A percentile compares a stretch with the other conserved stretches of the same genome.
Evolutionary conservation across 2,113 vertebrate genomes (phyloP).

Genomic region (Rattus norvegicus): GRCr8 NC_086039.1:81261001-81261500

Average conservation of each 20-base stretch:
- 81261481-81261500: neutral
- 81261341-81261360: conserved; percentile 60
- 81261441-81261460: neutral
- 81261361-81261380: conserved; percentile 32
- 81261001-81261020: neutral
- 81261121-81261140: neutral
- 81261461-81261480: neutral
- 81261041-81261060: neutral
- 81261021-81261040: neutral
- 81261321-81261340: conserved; percentile 74
- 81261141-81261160: neutral
- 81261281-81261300: conserved; percentile 63
- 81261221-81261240: neutral
- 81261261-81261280: conserved; percentile 12
- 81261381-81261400: neutral
- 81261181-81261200: conserved; percentile 10
- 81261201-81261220: conserved; percentile 39
- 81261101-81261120: neutral
- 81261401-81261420: neutral
- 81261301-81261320: conserved; percentile 62
- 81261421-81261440: neutral
- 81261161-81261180: neutral
- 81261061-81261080: neutral
- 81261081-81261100: neutral
- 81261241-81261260: neutral